Evolutionary conservation across 2,888 invertebrate genomes (phyloP).

Genomic region (Cacoxenus indagator): DNA sequence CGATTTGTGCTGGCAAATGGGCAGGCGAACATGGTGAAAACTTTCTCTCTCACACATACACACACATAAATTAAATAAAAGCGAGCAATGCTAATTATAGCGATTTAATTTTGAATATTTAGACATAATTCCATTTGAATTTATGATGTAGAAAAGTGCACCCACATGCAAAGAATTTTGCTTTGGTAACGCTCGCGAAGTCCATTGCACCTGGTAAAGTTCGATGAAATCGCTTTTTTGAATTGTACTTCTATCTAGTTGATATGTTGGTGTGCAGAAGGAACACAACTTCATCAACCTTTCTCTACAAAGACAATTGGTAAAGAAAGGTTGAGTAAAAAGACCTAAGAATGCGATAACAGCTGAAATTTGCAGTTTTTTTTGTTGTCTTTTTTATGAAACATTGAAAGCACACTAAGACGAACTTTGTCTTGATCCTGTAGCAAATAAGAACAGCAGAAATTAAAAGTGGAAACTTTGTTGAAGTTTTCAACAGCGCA

Average conservation of each 20-base stretch:
- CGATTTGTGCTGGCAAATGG: neutral
- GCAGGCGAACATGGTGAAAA: neutral
- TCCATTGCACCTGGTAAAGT: no score
- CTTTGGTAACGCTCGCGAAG: no score
- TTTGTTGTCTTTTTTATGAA: neutral
- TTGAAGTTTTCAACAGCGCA: neutral
- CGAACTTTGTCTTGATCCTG: constrained; percentile 11
- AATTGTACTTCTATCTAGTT: no score
- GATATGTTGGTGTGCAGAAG: no score
- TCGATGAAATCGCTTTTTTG: no score
- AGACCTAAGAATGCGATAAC: neutral
- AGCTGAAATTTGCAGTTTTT: neutral
- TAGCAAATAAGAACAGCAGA: neutral
- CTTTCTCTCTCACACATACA: neutral
- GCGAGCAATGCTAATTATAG: neutral
- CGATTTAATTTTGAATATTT: constrained; percentile 12
- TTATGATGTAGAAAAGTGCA: no score
- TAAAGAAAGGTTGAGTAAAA: neutral
- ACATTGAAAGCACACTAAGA: neutral
- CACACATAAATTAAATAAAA: neutral
- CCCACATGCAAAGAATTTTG: no score
- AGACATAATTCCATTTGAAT: no score
- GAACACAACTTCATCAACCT: no score
- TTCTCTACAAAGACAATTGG: no score
- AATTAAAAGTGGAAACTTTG: constrained; percentile 10